Base-by-base conservation (phyloP, 1,140 invertebrate genomes). In the Grapholita molesta region DNA sequence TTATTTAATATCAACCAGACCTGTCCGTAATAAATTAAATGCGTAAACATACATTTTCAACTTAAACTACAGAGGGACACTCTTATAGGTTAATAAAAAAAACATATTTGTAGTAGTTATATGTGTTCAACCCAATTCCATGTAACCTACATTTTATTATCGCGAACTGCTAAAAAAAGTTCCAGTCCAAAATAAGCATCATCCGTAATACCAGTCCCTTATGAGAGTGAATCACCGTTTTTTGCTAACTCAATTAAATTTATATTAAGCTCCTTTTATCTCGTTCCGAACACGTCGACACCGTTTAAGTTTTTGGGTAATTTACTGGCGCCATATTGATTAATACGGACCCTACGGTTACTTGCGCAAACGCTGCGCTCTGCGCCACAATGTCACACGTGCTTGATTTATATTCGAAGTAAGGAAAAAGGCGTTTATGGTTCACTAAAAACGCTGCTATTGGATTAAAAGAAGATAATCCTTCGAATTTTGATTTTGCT, bases 251-350 rank as follows among this genome's bases (percentile, higher is more conserved):
- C 18, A 48, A 48, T 48, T 48, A 48, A 8, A 48, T 8, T 48
- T 18, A n/a, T 21, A 48, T 48, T 48, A 48, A 21, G 18, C 18
- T 57, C 53, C 53, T 25, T 28, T 61, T 30, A 61, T 61, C 55
- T 61, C n/a, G 18, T 61, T 61, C 25, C 55, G 55, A 57, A 25
- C 25, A 18, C 3, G 55, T 32, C 28, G 55, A 15, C 25, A 25
- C 2, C 25, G 25, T 25, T 55, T 55, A 61, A 61, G 55, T 11
- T 11, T 61, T 61, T 30, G n/a, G 23, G 25, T 28, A 28, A 30
- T 61, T 61, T 30, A 61, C 6, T 33, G 30, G 64, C 33, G 64
- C 32, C 64, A 35, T 23, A 38, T 65, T 65, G 64, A 65, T 65
- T 33, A 65, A 65, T 65, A 18, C 30, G 32, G 25, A 28, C 55